Evolutionary conservation across 2,888 invertebrate genomes (phyloP).

Genomic region (Scaptomyza reducta): DNA sequence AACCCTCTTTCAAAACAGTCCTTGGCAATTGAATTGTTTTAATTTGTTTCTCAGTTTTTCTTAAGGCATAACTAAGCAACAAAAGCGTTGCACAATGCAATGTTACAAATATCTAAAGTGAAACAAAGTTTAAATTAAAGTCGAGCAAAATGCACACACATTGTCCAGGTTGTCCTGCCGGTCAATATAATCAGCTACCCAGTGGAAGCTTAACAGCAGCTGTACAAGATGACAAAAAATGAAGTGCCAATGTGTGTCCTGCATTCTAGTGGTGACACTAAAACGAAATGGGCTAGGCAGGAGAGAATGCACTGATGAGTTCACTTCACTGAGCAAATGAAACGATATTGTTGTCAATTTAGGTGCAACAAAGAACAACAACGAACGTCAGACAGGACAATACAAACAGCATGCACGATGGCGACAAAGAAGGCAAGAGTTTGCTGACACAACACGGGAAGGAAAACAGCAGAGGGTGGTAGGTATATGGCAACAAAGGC

Average conservation of each 20-base stretch:
- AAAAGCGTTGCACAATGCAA: slow-evolving; percentile 32
- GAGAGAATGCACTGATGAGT: slow-evolving; percentile 66
- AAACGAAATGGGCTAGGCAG: not conserved
- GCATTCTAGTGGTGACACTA: slow-evolving; percentile 4
- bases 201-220: slow-evolving; percentile 21
- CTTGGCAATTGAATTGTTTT: slow-evolving; percentile 67
- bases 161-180: slow-evolving; percentile 34
- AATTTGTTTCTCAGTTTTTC: slow-evolving; percentile 49
- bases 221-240: slow-evolving; percentile 58
- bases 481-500: slow-evolving; percentile 58
- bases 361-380: slow-evolving; percentile 75
- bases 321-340: slow-evolving; percentile 78
- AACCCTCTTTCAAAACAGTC: not conserved
- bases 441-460: not conserved
- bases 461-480: not conserved
- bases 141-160: slow-evolving; percentile 36
- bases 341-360: slow-evolving; percentile 79
- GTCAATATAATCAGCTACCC: slow-evolving; percentile 76
- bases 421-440: slow-evolving; percentile 45
- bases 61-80: slow-evolving; percentile 37
- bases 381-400: slow-evolving; percentile 67
- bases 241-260: slow-evolving; percentile 53
- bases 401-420: slow-evolving; percentile 74
- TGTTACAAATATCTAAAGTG: slow-evolving; percentile 20
- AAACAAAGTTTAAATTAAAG: slow-evolving; percentile 40